Evolutionary conservation across 2,888 invertebrate genomes (phyloP).

Genomic region (Agapostemon virescens): DNA sequence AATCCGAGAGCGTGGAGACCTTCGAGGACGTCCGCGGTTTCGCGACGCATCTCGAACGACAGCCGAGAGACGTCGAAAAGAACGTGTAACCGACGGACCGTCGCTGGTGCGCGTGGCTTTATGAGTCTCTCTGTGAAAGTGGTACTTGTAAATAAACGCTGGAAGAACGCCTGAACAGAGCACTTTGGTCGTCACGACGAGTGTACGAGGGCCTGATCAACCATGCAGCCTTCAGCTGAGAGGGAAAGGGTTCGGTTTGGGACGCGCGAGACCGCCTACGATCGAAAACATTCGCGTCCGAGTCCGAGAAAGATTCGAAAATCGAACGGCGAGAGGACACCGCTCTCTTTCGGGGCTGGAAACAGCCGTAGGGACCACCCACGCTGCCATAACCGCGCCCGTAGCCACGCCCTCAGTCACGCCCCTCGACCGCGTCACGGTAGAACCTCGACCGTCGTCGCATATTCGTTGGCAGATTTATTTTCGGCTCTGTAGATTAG

Average conservation of each 20-base stretch:
- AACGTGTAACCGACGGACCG: constrained; percentile 16
- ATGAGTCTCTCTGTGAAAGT: constrained; percentile 46
- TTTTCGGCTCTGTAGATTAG: background rate
- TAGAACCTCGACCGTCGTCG: background rate
- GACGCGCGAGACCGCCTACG: background rate
- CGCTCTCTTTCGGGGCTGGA: background rate
- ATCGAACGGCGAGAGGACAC: background rate
- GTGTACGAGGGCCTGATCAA: constrained; percentile 73
- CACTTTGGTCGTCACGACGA: constrained; percentile 55
- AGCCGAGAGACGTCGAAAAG: background rate
- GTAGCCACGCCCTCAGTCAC: background rate
- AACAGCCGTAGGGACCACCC: background rate
- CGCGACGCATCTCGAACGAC: background rate
- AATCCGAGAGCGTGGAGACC: background rate
- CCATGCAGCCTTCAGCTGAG: constrained; percentile 77
- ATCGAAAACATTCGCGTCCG: background rate
- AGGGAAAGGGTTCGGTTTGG: constrained; percentile 17
- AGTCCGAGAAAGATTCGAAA: background rate
- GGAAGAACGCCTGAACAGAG: constrained; percentile 47
- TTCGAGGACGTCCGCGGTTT: constrained; percentile 14
- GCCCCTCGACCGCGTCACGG: background rate
- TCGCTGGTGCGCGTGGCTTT: constrained; percentile 43
- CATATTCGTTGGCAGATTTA: background rate
- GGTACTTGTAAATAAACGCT: constrained; percentile 56
- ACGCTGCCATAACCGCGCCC: background rate